These are phyloP conservation scores for Oxycera nigricornis DNA, from an alignment of 2,888 invertebrate genomes.

Conservation along the genomic window DNA sequence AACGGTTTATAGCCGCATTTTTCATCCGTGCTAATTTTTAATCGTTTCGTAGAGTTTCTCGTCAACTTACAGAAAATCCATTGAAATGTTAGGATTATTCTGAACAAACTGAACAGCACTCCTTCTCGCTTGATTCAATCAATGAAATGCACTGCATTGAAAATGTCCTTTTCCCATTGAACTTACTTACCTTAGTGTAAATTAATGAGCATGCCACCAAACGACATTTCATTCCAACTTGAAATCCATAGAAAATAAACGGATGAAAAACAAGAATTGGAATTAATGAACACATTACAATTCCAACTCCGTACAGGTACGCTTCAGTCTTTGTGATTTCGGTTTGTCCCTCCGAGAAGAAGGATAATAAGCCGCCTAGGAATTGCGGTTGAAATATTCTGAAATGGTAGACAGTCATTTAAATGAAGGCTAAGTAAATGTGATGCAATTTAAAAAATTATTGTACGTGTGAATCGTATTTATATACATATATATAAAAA, in stretches of 20 bases:
- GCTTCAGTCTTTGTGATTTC: constrained; percentile 64
- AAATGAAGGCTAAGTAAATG: not conserved
- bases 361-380: constrained; percentile 67
- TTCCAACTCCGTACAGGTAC: constrained; percentile 68
- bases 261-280: constrained; percentile 64
- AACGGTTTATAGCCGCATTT: too few relatives aligned
- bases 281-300: constrained; percentile 58
- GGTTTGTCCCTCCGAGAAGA: constrained; percentile 64
- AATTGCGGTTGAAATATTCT: constrained; percentile 69
- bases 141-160: too few relatives aligned
- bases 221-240: constrained; percentile 74
- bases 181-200: constrained; percentile 47
- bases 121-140: too few relatives aligned
- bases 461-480: too few relatives aligned
- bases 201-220: constrained; percentile 64
- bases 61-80: too few relatives aligned
- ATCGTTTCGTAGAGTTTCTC: too few relatives aligned
- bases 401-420: constrained; percentile 48
- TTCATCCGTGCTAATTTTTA: too few relatives aligned
- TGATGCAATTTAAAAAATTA: too few relatives aligned
- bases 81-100: too few relatives aligned
- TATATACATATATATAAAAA: too few relatives aligned
- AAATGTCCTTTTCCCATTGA: too few relatives aligned
- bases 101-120: too few relatives aligned
- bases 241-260: constrained; percentile 69